Evolutionary conservation across 2,113 vertebrate species (phyloP).

Genomic region (Diphyllodes magnificus): DNA sequence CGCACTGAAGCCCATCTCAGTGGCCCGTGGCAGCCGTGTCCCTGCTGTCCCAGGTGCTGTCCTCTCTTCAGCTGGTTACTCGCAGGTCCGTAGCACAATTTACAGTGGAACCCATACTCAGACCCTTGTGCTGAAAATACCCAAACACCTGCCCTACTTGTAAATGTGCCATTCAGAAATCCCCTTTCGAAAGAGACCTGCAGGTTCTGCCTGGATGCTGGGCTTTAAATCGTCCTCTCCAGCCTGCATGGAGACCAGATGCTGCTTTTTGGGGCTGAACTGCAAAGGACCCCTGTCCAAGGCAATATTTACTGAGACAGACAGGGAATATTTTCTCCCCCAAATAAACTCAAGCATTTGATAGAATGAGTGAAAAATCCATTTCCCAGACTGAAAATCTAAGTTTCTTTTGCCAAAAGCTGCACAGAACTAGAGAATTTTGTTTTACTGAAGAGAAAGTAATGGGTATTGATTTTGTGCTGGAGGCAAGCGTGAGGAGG

Average conservation of each 20-base stretch:
- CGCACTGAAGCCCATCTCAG: background rate
- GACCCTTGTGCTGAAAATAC: background rate
- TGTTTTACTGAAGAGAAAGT: background rate
- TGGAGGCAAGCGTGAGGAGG: fast-evolving
- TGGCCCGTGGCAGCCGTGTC: background rate
- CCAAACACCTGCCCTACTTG: fast-evolving
- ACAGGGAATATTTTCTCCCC: background rate
- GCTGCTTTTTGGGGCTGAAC: background rate
- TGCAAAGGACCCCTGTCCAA: background rate
- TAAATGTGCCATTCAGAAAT: background rate
- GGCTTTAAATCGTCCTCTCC: background rate
- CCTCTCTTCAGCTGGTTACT: background rate
- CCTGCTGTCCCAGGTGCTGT: background rate
- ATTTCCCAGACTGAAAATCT: background rate
- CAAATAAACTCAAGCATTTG: background rate
- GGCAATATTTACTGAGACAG: background rate
- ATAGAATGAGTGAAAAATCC: background rate
- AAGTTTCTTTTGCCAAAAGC: background rate
- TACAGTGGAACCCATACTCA: fast-evolving
- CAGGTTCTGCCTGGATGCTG: background rate
- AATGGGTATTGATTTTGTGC: background rate
- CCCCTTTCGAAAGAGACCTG: background rate
- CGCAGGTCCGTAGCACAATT: fast-evolving
- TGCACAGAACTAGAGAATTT: background rate
- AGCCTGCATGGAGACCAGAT: background rate